Base-by-base conservation (phyloP, 2,888 invertebrate genomes). In the Quadroppia sp. region DNA sequence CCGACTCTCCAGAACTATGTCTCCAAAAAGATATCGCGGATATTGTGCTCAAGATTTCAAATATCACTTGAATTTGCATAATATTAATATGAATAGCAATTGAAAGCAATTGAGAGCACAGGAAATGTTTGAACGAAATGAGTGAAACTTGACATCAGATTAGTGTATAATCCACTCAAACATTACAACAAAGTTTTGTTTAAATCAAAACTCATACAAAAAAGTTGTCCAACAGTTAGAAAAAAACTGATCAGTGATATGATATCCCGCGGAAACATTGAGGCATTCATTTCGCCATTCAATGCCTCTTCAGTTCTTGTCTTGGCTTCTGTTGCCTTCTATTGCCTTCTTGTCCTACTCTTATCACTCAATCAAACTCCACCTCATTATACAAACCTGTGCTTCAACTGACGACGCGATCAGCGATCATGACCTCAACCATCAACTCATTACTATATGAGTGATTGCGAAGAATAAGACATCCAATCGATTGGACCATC, bases 311-410 rank as follows among this genome's bases (percentile, higher is more conserved):
- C 56, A 56, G 15, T 56, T 15, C 28, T 30, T 25, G 17, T 15
- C 28, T 30, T 25, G 17, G 30, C 56, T 56, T 56, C 56, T 56
- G 20, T 30, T 48, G 48, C 20, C 48, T 20, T 48, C 48, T n/a
- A 30, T 28, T 36, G 36, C 32, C 32, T 64, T 36, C 61, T 64
- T 64, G 61, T 64, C 36, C 36, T 64, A 36, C 61, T 69, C 45
- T 40, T 69, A 69, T 69, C 69, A 25, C 23, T 40, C 20, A 36
- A 69, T 69, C 69, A 69, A 69, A 69, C 69, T 69, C 69, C 69
- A 69, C 69, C 69, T 69, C 69, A 69, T 20, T 64, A 64, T 64
- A 42, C 45, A 45, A 64, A 69, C 69, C 69, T 69, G 61, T 64
- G 69, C 42, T 42, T 28, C 42, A 69, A 69, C 69, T 69, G 69